A percentile compares a stretch with the other conserved stretches of the same genome.
These are phyloP conservation scores for Gadus macrocephalus DNA, from an alignment of 2,113 vertebrate genomes.

Conservation along the genomic window DNA sequence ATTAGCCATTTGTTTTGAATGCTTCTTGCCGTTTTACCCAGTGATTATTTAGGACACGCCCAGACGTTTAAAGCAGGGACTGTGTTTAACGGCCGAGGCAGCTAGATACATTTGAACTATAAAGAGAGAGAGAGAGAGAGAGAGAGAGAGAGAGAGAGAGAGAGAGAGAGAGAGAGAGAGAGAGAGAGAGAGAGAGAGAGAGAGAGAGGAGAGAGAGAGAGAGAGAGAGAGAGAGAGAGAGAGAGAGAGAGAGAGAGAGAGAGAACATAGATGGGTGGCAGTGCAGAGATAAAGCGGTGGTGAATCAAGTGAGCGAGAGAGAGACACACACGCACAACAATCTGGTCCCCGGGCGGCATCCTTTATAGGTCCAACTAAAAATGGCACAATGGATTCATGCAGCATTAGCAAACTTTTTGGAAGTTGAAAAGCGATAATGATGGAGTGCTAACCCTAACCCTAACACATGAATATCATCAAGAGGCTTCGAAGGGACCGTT, in stretches of 20 bases:
- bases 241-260: neutral
- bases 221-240: neutral
- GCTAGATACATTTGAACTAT: slow-evolving; percentile 27
- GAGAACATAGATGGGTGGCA: neutral
- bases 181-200: neutral
- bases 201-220: neutral
- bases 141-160: neutral
- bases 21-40: slow-evolving; percentile 43
- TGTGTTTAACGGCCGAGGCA: slow-evolving; percentile 18
- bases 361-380: too few relatives aligned
- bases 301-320: neutral
- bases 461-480: too few relatives aligned
- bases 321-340: neutral
- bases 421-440: too few relatives aligned
- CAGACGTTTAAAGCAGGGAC: slow-evolving; percentile 46
- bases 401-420: too few relatives aligned
- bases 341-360: too few relatives aligned
- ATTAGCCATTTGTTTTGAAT: slow-evolving; percentile 67
- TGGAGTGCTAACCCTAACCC: too few relatives aligned
- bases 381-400: too few relatives aligned
- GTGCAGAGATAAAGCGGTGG: neutral
- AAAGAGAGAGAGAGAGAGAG: slow-evolving; percentile 2
- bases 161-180: neutral
- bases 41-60: slow-evolving; percentile 46
- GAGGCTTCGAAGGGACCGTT: too few relatives aligned